Percentiles rank a stretch among this genome's conserved stretches.
Conservation (phyloP, 2,888 invertebrate species). For the Lithodes maja region DNA sequence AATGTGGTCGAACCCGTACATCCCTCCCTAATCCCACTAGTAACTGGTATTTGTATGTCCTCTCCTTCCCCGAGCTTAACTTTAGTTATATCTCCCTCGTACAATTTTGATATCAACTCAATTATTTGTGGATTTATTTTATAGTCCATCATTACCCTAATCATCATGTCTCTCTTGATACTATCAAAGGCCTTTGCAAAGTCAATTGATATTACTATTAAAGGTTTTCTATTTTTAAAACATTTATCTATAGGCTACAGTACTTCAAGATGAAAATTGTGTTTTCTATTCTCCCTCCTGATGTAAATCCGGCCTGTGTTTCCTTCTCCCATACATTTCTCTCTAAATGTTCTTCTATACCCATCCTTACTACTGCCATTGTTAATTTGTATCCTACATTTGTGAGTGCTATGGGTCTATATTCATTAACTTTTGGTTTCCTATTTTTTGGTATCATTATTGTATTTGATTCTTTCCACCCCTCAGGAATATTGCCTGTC, state of each 20-base stretch:
- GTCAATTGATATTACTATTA: constrained; percentile 10
- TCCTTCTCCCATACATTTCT: not conserved
- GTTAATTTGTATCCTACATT: constrained; percentile 12
- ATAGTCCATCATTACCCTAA: not conserved
- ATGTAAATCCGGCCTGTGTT: constrained; percentile 4
- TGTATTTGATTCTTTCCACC: not conserved
- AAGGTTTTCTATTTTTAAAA: not conserved
- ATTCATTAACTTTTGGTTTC: constrained; percentile 18
- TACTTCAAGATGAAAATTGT: not conserved
- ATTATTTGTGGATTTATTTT: not conserved
- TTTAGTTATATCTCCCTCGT: not conserved
- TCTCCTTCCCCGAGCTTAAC: not conserved
- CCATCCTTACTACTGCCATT: constrained; percentile 1
- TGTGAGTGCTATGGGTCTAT: not conserved
- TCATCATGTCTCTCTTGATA: not conserved
- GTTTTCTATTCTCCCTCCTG: not conserved
- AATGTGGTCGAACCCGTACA: constrained; percentile 24
- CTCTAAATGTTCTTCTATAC: constrained; percentile 1
- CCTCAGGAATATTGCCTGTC: not conserved
- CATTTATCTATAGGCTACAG: not conserved
- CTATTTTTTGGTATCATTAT: constrained; percentile 3
- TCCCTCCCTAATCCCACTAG: constrained; percentile 11
- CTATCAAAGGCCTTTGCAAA: constrained; percentile 4
- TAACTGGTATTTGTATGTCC: constrained; percentile 3
- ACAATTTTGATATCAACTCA: not conserved